Evolutionary conservation across 1,140 invertebrate species (phyloP), one percentile per base, ranked within the genome.

Genomic region (Homalodisca vitripennis): DNA sequence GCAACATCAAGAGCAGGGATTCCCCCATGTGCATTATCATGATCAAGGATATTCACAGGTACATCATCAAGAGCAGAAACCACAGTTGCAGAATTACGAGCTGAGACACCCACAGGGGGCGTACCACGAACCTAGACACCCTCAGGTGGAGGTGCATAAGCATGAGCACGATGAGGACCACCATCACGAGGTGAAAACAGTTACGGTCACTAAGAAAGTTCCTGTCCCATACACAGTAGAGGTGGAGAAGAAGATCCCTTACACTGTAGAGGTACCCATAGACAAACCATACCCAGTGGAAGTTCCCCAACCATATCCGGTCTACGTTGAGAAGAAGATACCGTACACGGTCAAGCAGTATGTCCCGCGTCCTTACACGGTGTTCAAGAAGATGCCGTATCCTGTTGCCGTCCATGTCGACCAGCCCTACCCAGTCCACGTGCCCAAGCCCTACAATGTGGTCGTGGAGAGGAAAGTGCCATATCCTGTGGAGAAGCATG

Each of bases 331-430:
- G 72, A 87, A 88, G 76, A 82, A 84, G 73, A 80, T 87, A 68
- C 85, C 84, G 72, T 85, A 85, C 77, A 82, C 84, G 48, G 85
- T 88, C 6, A 88, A 89, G 76, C 86, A 90, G 47, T 83, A 84
- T 30, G 88, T 92, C 22, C 89, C 92, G 79, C 91, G 89, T 77
- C 89, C 89, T 30, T 85, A 71, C 66, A 34, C 63, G n/a, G 75
- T 76, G 0, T 72, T 74, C 32, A 76, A 76, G 67, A 67, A 71
- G 2, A 68, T 76, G 3, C 71, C 70, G 2, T 71, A 72, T 27
- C 74, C 73, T 1, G 71, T 74, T 31, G 62, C 69, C 24, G 73
- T 74, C 0, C 70, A 72, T 0, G 74, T 76, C 1, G 65, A 67
- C 26, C 1, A 47, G 1, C 65, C 65, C 2, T 46, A 47, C 32